Percentiles rank a stretch among this genome's conserved stretches.
phyloP scores from a whole-genome alignment of 2,888 invertebrate genomes.

The Acanthosepion lycidas region DNA sequence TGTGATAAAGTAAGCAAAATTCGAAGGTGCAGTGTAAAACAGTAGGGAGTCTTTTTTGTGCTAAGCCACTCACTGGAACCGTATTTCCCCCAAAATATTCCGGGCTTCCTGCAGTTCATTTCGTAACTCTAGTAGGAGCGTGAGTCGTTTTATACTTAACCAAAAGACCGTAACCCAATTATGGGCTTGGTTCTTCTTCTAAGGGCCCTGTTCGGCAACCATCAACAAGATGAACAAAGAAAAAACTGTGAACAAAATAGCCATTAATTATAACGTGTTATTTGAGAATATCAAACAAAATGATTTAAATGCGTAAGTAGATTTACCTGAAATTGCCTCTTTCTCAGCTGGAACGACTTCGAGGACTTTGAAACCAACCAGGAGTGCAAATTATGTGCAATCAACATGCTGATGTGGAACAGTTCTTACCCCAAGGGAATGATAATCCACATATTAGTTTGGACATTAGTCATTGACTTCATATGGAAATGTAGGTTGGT shows the following conservation, averaged over 20 bases:
- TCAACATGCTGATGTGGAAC: neutral
- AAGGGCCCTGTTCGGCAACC: neutral
- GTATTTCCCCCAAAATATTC: neutral
- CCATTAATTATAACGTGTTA: neutral
- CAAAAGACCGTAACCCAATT: neutral
- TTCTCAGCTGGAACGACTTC: neutral
- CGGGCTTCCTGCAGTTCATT: neutral
- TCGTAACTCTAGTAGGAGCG: neutral
- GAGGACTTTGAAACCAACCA: neutral
- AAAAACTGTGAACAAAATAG: neutral
- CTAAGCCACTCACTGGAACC: neutral
- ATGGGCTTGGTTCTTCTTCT: neutral
- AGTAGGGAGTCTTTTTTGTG: neutral
- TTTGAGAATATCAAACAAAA: neutral
- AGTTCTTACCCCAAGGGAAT: neutral
- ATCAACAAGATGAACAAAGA: neutral
- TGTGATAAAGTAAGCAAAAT: neutral
- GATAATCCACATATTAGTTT: neutral
- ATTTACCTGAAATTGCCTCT: slow-evolving; percentile 10
- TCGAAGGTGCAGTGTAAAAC: neutral
- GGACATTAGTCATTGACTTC: neutral
- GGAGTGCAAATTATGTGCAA: neutral
- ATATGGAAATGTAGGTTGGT: no score
- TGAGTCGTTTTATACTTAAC: neutral
- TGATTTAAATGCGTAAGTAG: neutral